These are phyloP conservation scores for Labeo rohita DNA, from an alignment of 2,113 vertebrate species.

Conservation along the genomic window DNA sequence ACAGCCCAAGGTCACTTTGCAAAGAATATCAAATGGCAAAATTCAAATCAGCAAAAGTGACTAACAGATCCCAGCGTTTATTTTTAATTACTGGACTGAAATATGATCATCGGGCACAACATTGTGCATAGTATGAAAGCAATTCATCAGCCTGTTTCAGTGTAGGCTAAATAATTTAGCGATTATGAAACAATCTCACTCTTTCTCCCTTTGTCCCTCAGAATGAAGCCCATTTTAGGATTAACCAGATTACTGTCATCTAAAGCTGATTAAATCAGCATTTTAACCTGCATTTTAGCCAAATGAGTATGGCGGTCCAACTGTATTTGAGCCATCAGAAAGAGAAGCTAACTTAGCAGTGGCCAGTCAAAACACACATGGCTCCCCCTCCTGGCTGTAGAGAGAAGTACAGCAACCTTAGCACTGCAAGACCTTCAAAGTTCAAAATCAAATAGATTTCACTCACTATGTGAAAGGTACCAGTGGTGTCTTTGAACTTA, in stretches of 20 bases:
- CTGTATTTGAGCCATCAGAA: slow-evolving; percentile 3
- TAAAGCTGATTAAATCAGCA: slow-evolving; percentile 61
- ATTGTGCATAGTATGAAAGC: slow-evolving; percentile 10
- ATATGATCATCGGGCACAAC: not conserved
- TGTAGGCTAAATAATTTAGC: slow-evolving; percentile 37
- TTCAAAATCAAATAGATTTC: not conserved
- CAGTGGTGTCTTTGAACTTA: not conserved
- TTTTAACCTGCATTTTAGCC: slow-evolving; percentile 41
- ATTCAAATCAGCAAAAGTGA: not conserved
- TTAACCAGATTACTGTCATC: slow-evolving; percentile 64
- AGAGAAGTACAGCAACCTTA: not conserved
- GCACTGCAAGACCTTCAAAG: not conserved
- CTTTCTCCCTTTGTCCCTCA: slow-evolving; percentile 59
- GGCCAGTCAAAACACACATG: slow-evolving; percentile 52
- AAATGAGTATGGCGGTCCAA: slow-evolving; percentile 14
- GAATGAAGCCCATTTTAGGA: slow-evolving; percentile 62
- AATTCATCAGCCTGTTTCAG: slow-evolving; percentile 29
- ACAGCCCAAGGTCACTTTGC: not conserved
- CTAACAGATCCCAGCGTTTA: not conserved
- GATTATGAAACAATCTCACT: slow-evolving; percentile 67
- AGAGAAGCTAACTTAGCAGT: not conserved
- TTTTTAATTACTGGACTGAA: not conserved
- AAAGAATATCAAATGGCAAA: not conserved
- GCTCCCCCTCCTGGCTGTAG: slow-evolving; percentile 70
- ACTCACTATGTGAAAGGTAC: not conserved